A percentile compares a stretch with the other conserved stretches of the same genome.
These are phyloP conservation scores for Callionymus lyra DNA, from an alignment of 2,113 vertebrate genomes.

Conservation along the genomic window DNA sequence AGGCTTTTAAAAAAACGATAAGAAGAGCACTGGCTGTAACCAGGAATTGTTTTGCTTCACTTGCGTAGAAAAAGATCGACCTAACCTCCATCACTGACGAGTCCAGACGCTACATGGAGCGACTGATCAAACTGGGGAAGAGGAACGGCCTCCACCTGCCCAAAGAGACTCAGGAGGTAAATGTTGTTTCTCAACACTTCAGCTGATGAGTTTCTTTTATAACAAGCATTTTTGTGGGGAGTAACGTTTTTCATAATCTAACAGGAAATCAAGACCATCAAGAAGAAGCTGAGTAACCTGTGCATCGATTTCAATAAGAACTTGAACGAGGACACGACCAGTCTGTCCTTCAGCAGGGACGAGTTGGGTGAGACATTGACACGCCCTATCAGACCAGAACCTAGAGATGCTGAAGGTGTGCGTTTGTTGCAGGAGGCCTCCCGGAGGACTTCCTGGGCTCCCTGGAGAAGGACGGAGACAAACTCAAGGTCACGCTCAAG, in stretches of 20 bases:
- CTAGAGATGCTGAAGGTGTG: not conserved
- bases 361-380: slow-evolving; percentile 74
- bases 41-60: not conserved
- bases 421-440: slow-evolving; percentile 73
- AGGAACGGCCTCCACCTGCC: slow-evolving; percentile 89
- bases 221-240: no score
- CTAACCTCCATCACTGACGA: slow-evolving; percentile 63
- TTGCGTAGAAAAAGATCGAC: slow-evolving; percentile 68
- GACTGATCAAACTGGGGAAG: slow-evolving; percentile 78
- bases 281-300: slow-evolving; percentile 85
- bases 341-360: slow-evolving; percentile 74
- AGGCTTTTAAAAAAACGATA: not conserved
- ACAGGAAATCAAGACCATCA: slow-evolving; percentile 91
- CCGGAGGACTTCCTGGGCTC: slow-evolving; percentile 89
- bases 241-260: not conserved
- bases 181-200: not conserved
- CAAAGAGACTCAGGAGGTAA: slow-evolving; percentile 75
- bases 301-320: slow-evolving; percentile 97
- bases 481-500: slow-evolving; percentile 87
- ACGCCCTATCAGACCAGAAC: no score
- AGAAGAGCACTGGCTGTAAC: no score
- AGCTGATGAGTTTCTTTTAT: not conserved
- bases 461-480: slow-evolving; percentile 78
- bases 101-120: slow-evolving; percentile 79
- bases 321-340: slow-evolving; percentile 89